phyloP scores from a whole-genome alignment of 2,888 invertebrate species.

The Diaperis boleti region DNA sequence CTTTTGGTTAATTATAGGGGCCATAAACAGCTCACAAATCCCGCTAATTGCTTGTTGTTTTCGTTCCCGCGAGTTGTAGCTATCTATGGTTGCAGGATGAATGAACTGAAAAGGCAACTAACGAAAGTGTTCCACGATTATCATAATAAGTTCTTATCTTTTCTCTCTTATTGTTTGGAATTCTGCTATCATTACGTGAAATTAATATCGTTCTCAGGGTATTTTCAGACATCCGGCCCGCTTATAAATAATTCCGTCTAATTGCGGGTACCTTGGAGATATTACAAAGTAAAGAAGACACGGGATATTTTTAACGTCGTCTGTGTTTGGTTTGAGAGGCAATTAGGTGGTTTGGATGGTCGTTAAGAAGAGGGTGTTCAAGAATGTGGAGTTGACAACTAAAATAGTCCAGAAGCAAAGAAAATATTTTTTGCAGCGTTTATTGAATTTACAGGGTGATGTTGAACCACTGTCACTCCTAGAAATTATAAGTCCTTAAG shows the following conservation, averaged over 20 bases:
- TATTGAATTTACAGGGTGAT: too few species aligned
- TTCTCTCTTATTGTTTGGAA: background rate
- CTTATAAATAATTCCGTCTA: constrained; percentile 17
- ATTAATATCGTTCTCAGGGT: background rate
- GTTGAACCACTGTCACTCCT: too few species aligned
- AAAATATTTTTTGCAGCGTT: too few species aligned
- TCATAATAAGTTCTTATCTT: too few species aligned
- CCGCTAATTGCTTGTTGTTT: background rate
- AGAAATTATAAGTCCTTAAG: too few species aligned
- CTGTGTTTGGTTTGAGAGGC: too few species aligned
- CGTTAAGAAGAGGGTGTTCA: too few species aligned
- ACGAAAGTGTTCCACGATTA: constrained; percentile 7
- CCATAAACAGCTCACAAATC: constrained; percentile 1
- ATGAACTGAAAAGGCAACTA: background rate
- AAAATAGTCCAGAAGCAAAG: too few species aligned
- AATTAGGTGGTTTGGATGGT: too few species aligned
- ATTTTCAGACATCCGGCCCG: constrained; percentile 15
- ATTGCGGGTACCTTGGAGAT: background rate
- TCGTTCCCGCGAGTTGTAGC: background rate
- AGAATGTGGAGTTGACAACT: too few species aligned
- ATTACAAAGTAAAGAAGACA: background rate
- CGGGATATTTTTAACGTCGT: background rate
- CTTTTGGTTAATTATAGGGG: background rate
- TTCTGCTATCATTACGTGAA: background rate
- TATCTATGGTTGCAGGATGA: background rate